Evolutionary conservation across 2,113 vertebrate species (phyloP).

Genomic region (Scartelaos histophorus): DNA sequence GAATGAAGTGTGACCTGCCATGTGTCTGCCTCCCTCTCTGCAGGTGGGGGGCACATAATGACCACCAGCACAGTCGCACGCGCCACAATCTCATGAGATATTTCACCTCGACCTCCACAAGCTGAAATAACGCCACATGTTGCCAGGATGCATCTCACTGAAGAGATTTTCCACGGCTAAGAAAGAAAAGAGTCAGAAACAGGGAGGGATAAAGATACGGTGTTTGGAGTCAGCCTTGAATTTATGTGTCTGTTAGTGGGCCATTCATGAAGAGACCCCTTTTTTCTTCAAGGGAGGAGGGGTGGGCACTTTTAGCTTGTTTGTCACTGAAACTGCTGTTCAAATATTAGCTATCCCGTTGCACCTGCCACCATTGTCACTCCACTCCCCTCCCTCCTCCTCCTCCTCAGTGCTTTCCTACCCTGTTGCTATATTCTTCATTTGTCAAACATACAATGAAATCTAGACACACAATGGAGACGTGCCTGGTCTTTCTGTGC

Average conservation of each 20-base stretch:
- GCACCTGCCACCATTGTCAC: slow-evolving; percentile 80
- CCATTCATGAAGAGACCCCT: slow-evolving; percentile 64
- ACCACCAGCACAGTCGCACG: slow-evolving; percentile 18
- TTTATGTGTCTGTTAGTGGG: slow-evolving; percentile 72
- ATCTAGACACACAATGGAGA: slow-evolving; percentile 63
- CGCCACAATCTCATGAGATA: slow-evolving; percentile 15
- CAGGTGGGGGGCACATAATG: slow-evolving; percentile 20
- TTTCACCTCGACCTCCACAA: slow-evolving; percentile 72
- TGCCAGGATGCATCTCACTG: slow-evolving; percentile 73
- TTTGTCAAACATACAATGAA: slow-evolving; percentile 76
- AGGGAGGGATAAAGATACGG: slow-evolving; percentile 37
- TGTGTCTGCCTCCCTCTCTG: slow-evolving; percentile 30
- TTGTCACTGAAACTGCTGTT: slow-evolving; percentile 73
- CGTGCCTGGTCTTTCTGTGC: slow-evolving; percentile 36
- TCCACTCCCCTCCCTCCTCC: slow-evolving; percentile 33
- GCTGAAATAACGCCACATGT: slow-evolving; percentile 61
- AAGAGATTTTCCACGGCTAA: slow-evolving; percentile 56
- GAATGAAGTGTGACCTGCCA: slow-evolving; percentile 33
- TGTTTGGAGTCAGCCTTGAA: slow-evolving; percentile 61
- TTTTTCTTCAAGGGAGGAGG: slow-evolving; percentile 57
- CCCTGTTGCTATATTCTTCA: slow-evolving; percentile 69
- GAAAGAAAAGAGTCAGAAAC: slow-evolving; percentile 45
- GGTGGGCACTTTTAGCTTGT: slow-evolving; percentile 52
- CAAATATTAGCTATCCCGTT: slow-evolving; percentile 72
- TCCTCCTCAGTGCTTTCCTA: slow-evolving; percentile 45